Base-by-base conservation (phyloP, 2,797 vertebrate species). In the Stomatorhinus walkeri region DNA sequence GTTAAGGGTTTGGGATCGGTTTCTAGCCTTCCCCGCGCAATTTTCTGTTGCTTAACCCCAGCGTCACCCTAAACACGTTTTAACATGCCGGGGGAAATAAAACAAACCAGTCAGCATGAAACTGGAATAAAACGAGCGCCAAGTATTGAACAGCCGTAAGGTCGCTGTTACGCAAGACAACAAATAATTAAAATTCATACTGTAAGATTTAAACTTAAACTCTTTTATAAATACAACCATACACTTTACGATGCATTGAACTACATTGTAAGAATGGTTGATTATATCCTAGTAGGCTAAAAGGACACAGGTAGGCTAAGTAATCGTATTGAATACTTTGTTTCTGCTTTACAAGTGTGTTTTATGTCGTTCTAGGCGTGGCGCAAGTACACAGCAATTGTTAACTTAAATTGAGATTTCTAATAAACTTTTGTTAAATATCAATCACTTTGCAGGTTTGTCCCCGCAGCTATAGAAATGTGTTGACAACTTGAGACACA, bases 1-100 rank as follows among this genome's bases (percentile, higher is more conserved):
- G 81, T 19, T n/a, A 32, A n/a, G 76, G 19, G 40, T 81, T 46
- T n/a, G 36, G 76, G 36, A 32, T 36, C 12, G 68, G 28, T 72
- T 36, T 72, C 24, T 32, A 32, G 64, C 28, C 24, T 32, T 72
- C 59, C 59, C 61, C 61, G 61, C 61, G 28, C 0, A 72, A 4
- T 32, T 72, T 16, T 85, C 46, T 28, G 48, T 43, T 85, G 84
- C 46, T 85, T 54, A 32, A 85, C 24, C 14, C 52, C 43, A 9
- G n/a, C 81, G 22, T 85, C 46, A 51, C n/a, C 9, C 46, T 85
- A 49, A 49, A 85, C 81, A 85, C 81, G 81, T 85, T 51, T 85
- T 85, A 85, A 85, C 81, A 51, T 49, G 81, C 22, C 48, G 9
- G 81, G 81, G 22, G 43, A 85, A 85, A 24, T 46, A 48, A 51